Evolutionary conservation across 2,113 vertebrate genomes (phyloP).

Genomic region (Recurvirostra avosetta): DNA sequence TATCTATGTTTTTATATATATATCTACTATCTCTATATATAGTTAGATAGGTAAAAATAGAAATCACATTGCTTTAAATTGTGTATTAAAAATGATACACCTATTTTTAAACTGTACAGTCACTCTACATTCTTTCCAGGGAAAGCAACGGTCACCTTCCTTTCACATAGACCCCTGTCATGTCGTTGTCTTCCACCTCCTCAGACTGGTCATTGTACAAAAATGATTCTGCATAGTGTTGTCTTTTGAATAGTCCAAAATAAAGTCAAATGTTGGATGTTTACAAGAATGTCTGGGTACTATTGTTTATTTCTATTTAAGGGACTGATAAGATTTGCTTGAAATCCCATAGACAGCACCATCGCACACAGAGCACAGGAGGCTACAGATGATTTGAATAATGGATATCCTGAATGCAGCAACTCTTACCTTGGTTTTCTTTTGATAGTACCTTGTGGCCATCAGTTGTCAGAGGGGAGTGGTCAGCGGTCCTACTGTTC

Average conservation of each 20-base stretch:
- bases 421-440: background rate
- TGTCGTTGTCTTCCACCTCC: background rate
- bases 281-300: background rate
- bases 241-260: background rate
- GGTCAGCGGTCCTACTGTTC: background rate
- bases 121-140: constrained; percentile 36
- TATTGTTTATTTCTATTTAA: background rate
- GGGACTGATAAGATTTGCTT: background rate
- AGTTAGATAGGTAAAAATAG: constrained; percentile 41
- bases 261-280: background rate
- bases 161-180: background rate
- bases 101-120: constrained; percentile 47
- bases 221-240: background rate
- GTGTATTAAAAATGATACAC: background rate
- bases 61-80: background rate
- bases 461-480: background rate
- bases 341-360: background rate
- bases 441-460: background rate
- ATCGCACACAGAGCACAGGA: background rate
- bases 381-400: background rate
- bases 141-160: constrained; percentile 12
- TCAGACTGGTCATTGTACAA: background rate
- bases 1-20: background rate
- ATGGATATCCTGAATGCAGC: background rate
- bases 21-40: background rate